Evolutionary conservation across 2,797 vertebrate genomes (phyloP), one percentile per base, ranked within the genome.

Genomic region (Thalassophryne amazonica): DNA sequence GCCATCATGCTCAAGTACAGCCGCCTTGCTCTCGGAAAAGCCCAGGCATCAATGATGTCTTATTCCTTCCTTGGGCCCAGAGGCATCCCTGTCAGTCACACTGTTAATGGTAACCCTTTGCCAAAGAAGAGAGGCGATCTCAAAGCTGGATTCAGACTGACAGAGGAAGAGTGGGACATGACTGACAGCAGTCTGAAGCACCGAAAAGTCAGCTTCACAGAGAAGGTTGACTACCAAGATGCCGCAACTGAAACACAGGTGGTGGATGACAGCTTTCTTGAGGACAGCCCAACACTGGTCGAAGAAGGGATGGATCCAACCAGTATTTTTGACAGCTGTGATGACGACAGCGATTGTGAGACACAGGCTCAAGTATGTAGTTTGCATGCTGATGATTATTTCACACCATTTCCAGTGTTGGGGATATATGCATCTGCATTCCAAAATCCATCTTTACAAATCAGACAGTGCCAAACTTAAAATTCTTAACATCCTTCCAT

Each of bases 261-360:
- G 2, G 82, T 70, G 52, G 89, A 91, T 0, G 81, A 89, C 29
- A 89, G 81, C 7, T 88, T 87, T 67, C 76, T 92, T 0, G 93
- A 96, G 71, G 94, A 97, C 39, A 96, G 94, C 61, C 94, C 94
- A 27, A 97, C 95, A 0, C 67, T 97, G 90, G 90, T 95, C 19
- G 94, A 94, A 75, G 93, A 92, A 4, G 94, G 94, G 36, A 88
- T 93, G 87, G 92, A 95, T 67, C 88, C 92, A 0, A 80, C 85
- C 0, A 89, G 91, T 0, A 86, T 94, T 20, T 94, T 96, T 34
- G 93, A 95, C 52, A 88, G 94, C 30, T 85, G 90, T 0, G 95
- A 97, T 23, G 93, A 94, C 0, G 93, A 95, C 0, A 94, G 86
- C 0, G 94, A 94, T 15, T 81, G 67, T 0, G 91, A 92, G 73